Base-by-base conservation (phyloP, 2,113 vertebrate genomes). In the Microtus montanus region DNA sequence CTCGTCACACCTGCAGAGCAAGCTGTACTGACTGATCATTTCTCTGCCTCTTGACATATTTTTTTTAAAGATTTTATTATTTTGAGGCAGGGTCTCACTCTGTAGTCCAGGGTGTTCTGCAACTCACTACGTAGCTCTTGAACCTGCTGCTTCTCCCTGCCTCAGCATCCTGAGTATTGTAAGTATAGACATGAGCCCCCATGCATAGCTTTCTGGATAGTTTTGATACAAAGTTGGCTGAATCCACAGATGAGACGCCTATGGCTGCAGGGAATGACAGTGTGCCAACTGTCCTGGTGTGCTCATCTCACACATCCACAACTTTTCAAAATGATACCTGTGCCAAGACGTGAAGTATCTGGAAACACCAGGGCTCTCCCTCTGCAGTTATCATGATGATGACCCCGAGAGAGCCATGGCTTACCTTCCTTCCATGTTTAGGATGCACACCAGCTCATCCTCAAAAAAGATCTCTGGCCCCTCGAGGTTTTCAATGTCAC, bases 401-500 rank as follows among this genome's bases (percentile, higher is more conserved):
- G 1, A 13, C 11, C 35, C 58, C 10, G 24, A 26, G 79, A 38
- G 71, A 91, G n/a, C 44, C 8, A 38, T 54, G 3, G 66, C 98
- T 98, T 98, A 99, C 99, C 99, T 99, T 98, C 98, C 99, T 97
- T 99, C 99, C 83, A 99, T 98, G 96, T 99, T 99, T 84, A 99
- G 98, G 93, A 99, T 99, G 94, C 99, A 99, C 97, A 99, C 98
- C 93, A 99, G 98, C 97, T 99, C 99, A 92, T 99, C 99, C 98
- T 99, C 99, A 98, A 99, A 99, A 98, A 99, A 99, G 94, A 99
- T 99, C 97, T 99, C 99, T 0, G 99, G 99, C 94, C 99, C 99
- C 4, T 99, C 99, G 0, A 99, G 99, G 24, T 99, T 99, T 97
- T 99, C 99, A 54, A 99, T 99, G 98, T 99, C 99, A 95, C 99